phyloP scores from a whole-genome alignment of 2,797 vertebrate genomes.

The Rallus crepitans region DNA sequence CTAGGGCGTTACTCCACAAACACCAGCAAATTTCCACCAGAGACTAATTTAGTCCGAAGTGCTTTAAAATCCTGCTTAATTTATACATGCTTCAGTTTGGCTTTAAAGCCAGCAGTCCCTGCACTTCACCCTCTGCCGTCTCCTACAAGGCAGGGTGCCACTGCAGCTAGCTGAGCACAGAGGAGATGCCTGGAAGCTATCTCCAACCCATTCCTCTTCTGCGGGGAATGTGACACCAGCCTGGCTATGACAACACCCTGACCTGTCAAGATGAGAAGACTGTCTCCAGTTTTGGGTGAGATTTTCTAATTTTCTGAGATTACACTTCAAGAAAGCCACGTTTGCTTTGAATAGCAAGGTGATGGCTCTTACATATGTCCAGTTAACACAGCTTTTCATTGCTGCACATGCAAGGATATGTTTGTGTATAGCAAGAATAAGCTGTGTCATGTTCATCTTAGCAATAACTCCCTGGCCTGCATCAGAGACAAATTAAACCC shows the following conservation, averaged over 20 bases:
- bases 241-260: neutral
- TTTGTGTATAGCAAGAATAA: neutral
- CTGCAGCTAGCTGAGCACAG: neutral
- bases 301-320: neutral
- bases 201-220: neutral
- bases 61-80: conserved; percentile 2
- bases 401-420: neutral
- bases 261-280: neutral
- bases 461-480: neutral
- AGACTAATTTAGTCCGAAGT: neutral
- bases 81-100: neutral
- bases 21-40: neutral
- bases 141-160: neutral
- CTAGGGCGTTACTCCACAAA: conserved; percentile 19
- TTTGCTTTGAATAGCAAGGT: neutral
- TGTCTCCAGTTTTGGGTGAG: neutral
- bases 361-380: neutral
- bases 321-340: neutral
- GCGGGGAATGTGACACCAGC: neutral
- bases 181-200: neutral
- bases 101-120: neutral
- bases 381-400: neutral
- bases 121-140: neutral
- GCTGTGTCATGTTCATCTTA: neutral
- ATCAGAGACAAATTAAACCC: neutral